Evolutionary conservation across 2,888 invertebrate species (phyloP).

Genomic region (Leucania comma): DNA sequence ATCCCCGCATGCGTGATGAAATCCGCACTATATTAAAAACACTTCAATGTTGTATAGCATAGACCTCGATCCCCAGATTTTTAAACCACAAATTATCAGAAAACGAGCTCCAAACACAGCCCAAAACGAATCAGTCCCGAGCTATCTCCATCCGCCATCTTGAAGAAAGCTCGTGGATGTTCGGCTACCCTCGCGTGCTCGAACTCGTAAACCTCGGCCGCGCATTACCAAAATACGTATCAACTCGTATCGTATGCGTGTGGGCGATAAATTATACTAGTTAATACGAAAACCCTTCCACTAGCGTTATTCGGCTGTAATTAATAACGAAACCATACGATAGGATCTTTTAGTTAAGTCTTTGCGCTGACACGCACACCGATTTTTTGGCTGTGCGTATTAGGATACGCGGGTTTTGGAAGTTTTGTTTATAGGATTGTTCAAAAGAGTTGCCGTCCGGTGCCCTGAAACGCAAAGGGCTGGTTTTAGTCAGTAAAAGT

Average conservation of each 20-base stretch:
- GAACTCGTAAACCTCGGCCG: slow-evolving; percentile 77
- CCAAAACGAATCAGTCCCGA: slow-evolving; percentile 35
- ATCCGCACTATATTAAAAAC: no score
- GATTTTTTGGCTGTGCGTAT: slow-evolving; percentile 62
- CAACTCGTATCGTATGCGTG: slow-evolving; percentile 84
- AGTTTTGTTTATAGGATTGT: no score
- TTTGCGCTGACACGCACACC: slow-evolving; percentile 67
- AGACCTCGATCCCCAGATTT: slow-evolving; percentile 5
- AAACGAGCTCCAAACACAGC: slow-evolving; percentile 29
- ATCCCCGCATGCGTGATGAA: no score
- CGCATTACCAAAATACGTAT: slow-evolving; percentile 85
- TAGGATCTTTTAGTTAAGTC: slow-evolving; percentile 80
- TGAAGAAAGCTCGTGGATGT: slow-evolving; percentile 42
- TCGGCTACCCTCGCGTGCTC: slow-evolving; percentile 77
- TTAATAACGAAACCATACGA: slow-evolving; percentile 85
- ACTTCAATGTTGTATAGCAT: neutral
- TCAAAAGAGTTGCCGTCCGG: no score
- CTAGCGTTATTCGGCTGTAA: slow-evolving; percentile 80
- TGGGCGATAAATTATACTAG: slow-evolving; percentile 84
- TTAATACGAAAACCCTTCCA: slow-evolving; percentile 86
- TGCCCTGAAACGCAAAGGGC: no score
- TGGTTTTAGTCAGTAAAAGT: no score
- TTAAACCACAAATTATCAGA: slow-evolving; percentile 24
- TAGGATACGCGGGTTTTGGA: slow-evolving; percentile 25
- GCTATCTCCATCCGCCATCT: slow-evolving; percentile 56